These are phyloP conservation scores for Phthorimaea operculella DNA, from an alignment of 1,140 invertebrate species.

Conservation along the genomic window DNA sequence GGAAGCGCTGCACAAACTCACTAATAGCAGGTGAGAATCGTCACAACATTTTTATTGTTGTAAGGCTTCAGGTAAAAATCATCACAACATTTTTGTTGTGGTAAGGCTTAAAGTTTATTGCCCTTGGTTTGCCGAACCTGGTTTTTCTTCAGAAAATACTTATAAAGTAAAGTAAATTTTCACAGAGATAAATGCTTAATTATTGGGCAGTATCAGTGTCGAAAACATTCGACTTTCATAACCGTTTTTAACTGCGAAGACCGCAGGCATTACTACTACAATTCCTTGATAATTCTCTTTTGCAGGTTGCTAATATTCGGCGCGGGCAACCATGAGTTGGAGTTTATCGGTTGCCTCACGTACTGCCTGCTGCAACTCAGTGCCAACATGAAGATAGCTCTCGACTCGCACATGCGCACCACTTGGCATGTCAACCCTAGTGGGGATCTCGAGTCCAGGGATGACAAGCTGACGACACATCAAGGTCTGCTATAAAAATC, in stretches of 20 bases:
- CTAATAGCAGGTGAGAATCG: constrained; percentile 82
- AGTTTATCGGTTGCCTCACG: constrained; percentile 95
- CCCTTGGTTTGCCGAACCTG: no score
- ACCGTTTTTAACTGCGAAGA: no score
- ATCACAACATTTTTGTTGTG: no score
- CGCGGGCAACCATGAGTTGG: constrained; percentile 92
- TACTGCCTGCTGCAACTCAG: constrained; percentile 96
- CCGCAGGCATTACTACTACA: no score
- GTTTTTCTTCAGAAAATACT: no score
- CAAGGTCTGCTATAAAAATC: constrained; percentile 66
- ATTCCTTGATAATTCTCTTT: background rate
- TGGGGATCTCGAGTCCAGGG: constrained; percentile 76
- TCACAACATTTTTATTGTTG: no score
- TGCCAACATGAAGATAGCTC: constrained; percentile 87
- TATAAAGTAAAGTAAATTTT: no score
- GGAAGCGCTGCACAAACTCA: constrained; percentile 93
- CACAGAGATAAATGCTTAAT: no score
- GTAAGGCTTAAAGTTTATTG: no score
- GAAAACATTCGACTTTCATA: no score
- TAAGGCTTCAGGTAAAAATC: no score
- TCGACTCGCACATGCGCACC: constrained; percentile 82
- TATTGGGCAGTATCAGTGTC: no score
- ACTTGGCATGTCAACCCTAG: constrained; percentile 90
- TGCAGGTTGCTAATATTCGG: constrained; percentile 87
- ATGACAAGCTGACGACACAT: constrained; percentile 80